phyloP scores from a whole-genome alignment of 1,140 invertebrate species.

The Caerostris darwini region DNA sequence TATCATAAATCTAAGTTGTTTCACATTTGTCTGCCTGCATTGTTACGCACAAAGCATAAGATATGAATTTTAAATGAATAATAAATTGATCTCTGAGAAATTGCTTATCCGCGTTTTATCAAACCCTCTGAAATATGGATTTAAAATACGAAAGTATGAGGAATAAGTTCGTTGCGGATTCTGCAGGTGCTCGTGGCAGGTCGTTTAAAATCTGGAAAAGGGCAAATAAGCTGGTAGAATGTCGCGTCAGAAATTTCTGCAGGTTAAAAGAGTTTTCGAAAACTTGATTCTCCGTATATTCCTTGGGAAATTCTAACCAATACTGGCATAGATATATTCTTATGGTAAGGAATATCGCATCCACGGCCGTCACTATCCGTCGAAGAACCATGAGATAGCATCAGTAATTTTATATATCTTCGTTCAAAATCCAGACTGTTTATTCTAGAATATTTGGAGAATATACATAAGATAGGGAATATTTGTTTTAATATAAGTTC shows the following conservation, averaged over 20 bases:
- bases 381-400: not conserved
- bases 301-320: not conserved
- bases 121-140: not conserved
- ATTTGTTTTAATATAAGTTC: too few relatives aligned
- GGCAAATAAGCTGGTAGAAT: not conserved
- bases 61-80: not conserved
- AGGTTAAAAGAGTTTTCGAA: not conserved
- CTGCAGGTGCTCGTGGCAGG: not conserved
- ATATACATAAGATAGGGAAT: too few relatives aligned
- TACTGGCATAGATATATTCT: not conserved
- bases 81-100: not conserved
- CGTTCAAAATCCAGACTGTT: not conserved
- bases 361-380: not conserved
- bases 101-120: not conserved
- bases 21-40: too few relatives aligned
- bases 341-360: not conserved
- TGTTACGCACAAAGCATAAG: too few relatives aligned
- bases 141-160: not conserved
- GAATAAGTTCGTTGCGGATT: not conserved
- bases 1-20: too few relatives aligned
- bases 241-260: not conserved
- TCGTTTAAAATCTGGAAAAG: conserved; percentile 19
- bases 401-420: not conserved
- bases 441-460: not conserved
- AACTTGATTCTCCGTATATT: not conserved